Base-by-base conservation (phyloP, 1,140 invertebrate genomes). In the Notospermus geniculatus region DNA sequence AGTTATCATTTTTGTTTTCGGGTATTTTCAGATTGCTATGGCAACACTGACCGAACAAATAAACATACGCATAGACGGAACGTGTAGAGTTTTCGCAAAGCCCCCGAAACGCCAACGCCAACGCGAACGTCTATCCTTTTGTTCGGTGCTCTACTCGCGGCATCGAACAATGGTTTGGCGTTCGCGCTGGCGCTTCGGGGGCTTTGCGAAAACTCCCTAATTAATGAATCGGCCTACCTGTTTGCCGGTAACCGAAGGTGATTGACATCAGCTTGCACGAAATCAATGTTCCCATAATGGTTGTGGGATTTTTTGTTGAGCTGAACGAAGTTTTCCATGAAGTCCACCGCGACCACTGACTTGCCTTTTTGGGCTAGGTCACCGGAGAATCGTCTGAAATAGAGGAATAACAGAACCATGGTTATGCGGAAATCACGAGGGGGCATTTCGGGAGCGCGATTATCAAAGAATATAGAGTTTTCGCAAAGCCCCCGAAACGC, bases 301-400 rank as follows among this genome's bases (percentile, higher is more conserved):
- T 70, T 60, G 68, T 87, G 85, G 1, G 60, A 54, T 59, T 79
- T 70, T 54, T 78, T 71, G 66, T 86, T 86, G 60, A 84, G 79
- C 17, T 83, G 71, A 11, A 86, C 78, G 65, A 87, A 87, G 2
- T 78, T 75, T 58, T 85, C 82, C 72, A 87, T 85, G 70, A 87
- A 87, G 68, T 87, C 86, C 0, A 86, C 84, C 11, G 85, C 83
- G 2, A 82, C 73, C 25, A 87, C 83, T 41, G 74, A 74, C 52
- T 78, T 73, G 0, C 84, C 84, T 25, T 71, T 73, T 28, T 76
- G 58, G 11, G 85, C 85, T 45, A 87, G 69, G 19, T 78, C 70
- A 2, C 78, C 71, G 2, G 86, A 86, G 66, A 86, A 87, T 22
- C 85, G 76, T 29, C 85, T 85, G 68, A 62, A 45, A 64, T 41